Conservation (phyloP, 64 coral and sea anemone species). For the Porites lutea region DNA sequence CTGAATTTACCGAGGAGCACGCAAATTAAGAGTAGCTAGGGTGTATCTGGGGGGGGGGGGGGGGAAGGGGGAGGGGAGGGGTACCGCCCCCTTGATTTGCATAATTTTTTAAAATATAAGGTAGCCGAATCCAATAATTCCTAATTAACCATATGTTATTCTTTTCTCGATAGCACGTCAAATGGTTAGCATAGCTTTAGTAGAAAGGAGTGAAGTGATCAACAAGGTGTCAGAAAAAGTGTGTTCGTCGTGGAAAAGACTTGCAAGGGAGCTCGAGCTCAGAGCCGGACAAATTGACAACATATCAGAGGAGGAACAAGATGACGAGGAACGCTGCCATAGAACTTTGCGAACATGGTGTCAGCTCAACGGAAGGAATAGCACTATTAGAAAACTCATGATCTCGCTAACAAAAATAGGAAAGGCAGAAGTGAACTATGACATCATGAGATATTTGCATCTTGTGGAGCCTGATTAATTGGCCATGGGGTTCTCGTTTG, state of each 20-base stretch:
- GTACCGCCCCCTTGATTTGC: too few relatives aligned
- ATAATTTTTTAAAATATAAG: too few relatives aligned
- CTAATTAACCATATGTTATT: too few relatives aligned
- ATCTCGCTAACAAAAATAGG: background rate
- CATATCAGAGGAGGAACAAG: background rate
- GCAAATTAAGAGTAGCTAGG: too few relatives aligned
- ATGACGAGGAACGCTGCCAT: background rate
- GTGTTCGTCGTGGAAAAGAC: background rate
- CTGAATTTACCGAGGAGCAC: too few relatives aligned
- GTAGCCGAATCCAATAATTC: too few relatives aligned
- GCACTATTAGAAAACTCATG: slow-evolving; percentile 20
- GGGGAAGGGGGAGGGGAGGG: too few relatives aligned
- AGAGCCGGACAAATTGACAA: background rate
- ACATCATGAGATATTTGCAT: background rate
- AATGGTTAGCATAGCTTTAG: background rate
- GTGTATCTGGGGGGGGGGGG: too few relatives aligned
- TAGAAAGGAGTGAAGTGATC: background rate
- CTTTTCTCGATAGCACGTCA: background rate
- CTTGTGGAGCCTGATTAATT: background rate
- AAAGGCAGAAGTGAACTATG: background rate
- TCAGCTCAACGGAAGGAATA: background rate
- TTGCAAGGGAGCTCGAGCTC: background rate
- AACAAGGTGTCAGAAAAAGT: background rate
- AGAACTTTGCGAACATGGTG: background rate
- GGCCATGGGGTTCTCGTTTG: too few relatives aligned